Conservation (phyloP, 2,113 vertebrate genomes). For the Scomber scombrus region DNA sequence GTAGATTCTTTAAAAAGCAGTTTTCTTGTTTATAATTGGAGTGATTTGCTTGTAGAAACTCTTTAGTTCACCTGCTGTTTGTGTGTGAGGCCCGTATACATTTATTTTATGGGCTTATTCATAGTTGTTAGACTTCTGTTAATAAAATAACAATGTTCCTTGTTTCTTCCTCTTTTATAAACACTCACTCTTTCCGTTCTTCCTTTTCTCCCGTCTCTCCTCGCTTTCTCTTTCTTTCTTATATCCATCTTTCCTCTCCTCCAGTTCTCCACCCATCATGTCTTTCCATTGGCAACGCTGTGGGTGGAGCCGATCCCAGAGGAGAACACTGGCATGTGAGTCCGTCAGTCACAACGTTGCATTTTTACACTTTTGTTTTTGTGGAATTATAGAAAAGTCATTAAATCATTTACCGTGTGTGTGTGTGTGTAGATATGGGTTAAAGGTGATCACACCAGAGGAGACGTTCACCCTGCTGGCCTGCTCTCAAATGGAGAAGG, state of each 20-base stretch:
- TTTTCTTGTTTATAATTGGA: no score
- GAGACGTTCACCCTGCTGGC: slow-evolving; percentile 95
- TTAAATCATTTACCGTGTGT: background rate
- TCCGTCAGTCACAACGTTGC: slow-evolving; percentile 54
- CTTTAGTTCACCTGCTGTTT: no score
- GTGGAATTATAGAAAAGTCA: no score
- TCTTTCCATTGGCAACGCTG: slow-evolving; percentile 94
- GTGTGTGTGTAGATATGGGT: slow-evolving; percentile 85
- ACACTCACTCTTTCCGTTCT: no score
- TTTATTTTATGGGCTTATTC: no score
- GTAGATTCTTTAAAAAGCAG: no score
- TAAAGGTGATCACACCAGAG: slow-evolving; percentile 96
- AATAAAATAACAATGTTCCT: no score
- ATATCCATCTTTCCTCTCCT: background rate
- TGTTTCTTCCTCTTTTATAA: no score
- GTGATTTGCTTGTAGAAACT: no score
- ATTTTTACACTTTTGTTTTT: no score
- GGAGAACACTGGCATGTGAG: slow-evolving; percentile 90
- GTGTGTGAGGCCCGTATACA: no score
- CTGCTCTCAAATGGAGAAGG: slow-evolving; percentile 94
- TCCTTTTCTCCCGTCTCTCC: background rate
- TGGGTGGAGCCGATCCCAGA: slow-evolving; percentile 96
- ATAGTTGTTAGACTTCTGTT: no score
- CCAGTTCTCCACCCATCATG: slow-evolving; percentile 99
- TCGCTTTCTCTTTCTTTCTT: background rate